Percentiles rank a stretch among this genome's conserved stretches.
phyloP scores from a whole-genome alignment of 2,888 invertebrate species.

The Liopterus haemorrhoidalis region DNA sequence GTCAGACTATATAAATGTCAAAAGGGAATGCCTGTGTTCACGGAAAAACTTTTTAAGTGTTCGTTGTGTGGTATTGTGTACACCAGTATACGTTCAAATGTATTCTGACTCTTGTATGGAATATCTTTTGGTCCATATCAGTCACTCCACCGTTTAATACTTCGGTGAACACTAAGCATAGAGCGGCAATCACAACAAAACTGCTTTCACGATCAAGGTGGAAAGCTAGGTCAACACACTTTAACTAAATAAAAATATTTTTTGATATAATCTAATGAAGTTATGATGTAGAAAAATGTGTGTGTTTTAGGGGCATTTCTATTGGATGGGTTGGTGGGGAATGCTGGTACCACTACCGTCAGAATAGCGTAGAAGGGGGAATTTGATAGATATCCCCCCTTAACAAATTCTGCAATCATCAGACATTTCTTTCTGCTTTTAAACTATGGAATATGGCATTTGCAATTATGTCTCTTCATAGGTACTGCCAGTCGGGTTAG shows the following conservation, averaged over 20 bases:
- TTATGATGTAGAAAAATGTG: no score
- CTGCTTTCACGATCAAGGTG: slow-evolving; percentile 8
- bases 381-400: not conserved
- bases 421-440: not conserved
- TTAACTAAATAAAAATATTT: not conserved
- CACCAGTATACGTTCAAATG: no score
- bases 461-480: no score
- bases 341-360: no score
- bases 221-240: slow-evolving; percentile 14
- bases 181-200: no score
- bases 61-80: not conserved
- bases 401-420: not conserved
- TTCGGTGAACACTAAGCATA: not conserved
- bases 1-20: not conserved
- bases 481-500: no score
- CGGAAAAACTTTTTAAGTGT: not conserved
- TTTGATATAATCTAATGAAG: not conserved
- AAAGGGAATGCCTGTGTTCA: not conserved
- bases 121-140: slow-evolving; percentile 39
- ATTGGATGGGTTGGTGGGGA: no score
- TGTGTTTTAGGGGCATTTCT: no score
- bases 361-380: not conserved
- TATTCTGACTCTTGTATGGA: slow-evolving; percentile 29
- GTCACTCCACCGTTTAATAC: slow-evolving; percentile 25
- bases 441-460: not conserved